Percentiles rank a stretch among this genome's conserved stretches.
Conservation (phyloP, 2,888 invertebrate species). For the Adineta ricciae region DNA sequence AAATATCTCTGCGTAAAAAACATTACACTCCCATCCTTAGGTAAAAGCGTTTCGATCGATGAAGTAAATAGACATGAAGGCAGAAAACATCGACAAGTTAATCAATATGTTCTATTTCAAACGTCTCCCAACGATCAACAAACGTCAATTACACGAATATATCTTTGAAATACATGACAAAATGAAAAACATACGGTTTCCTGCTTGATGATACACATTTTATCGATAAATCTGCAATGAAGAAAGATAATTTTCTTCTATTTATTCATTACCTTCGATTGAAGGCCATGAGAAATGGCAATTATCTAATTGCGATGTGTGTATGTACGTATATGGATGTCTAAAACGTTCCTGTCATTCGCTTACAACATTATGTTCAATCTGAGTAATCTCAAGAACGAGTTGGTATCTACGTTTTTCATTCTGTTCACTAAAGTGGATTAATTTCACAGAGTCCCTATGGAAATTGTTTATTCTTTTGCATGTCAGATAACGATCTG, state of each 20-base stretch:
- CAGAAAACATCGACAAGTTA: slow-evolving; percentile 77
- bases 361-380: neutral
- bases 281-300: neutral
- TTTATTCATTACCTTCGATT: no score
- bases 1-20: no score
- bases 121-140: neutral
- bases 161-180: neutral
- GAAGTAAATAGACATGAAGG: slow-evolving; percentile 74
- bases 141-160: neutral
- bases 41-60: slow-evolving; percentile 61
- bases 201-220: neutral
- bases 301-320: neutral
- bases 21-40: no score
- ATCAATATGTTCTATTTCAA: slow-evolving; percentile 61
- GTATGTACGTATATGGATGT: neutral
- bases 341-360: no score
- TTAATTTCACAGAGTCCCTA: neutral
- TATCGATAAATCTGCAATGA: neutral
- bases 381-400: neutral
- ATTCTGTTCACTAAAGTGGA: neutral
- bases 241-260: neutral
- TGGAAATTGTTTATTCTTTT: neutral
- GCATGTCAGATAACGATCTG: neutral
- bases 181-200: neutral
- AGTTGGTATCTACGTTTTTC: neutral